Evolutionary conservation across 2,888 invertebrate species (phyloP), one percentile per base, ranked within the genome.

Genomic region (Pammene aurita): DNA sequence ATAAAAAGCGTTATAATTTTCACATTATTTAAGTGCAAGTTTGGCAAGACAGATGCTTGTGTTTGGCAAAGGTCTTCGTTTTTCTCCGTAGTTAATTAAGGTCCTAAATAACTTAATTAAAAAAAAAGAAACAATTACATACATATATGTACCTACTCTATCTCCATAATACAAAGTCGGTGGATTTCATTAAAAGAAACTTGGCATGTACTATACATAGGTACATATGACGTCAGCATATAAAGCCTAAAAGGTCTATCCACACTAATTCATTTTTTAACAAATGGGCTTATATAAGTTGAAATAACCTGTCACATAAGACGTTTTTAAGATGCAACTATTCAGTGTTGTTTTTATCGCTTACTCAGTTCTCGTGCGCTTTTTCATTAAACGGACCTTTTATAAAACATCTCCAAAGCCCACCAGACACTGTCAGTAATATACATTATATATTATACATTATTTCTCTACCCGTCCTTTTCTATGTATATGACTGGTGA

Each of bases 211-310:
- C 41, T 55, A n/a, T n/a, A n/a, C n/a, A n/a, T n/a, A n/a, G n/a
- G n/a, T n/a, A 38, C 10, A 38, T 14, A 61, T 50, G 11, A n/a
- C 55, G 61, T 66, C 65, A 56, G 61, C 46, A 71, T 68, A 66
- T 69, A 74, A 77, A 76, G 72, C 74, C 78, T 75, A 71, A 72
- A 74, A 73, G 76, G 71, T 73, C 73, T 64, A 72, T 76, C 70
- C 72, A 75, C 76, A 78, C 78, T 80, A 79, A 81, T 18, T 13
- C 48, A 6, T 0, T 26, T 35, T 26, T 2, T 13, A 9, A 16
- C 7, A 38, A 50, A 60, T 35, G 48, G 35, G 1, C 16, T 2
- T 61, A 61, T 1, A 10, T 13, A 4, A 16, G 14, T 35, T 11
- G 7, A 35, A 38, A 48, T 7, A 35, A 35, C 5, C 7, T 13